Conservation (phyloP, 2,113 vertebrate species). For the Ceratotherium simum region DNA sequence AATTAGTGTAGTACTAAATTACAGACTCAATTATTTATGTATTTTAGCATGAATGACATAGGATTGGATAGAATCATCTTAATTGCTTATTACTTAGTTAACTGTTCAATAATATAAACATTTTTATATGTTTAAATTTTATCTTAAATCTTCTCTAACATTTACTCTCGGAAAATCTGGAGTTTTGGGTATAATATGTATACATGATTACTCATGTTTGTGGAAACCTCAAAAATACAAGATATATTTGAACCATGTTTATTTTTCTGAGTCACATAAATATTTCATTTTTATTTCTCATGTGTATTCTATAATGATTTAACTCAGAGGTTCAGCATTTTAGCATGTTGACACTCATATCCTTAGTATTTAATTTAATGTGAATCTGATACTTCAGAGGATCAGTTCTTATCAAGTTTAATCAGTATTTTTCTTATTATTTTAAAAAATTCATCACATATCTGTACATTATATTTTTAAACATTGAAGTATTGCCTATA, state of each 20-base stretch:
- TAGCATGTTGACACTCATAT: neutral
- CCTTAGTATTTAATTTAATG: neutral
- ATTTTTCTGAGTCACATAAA: neutral
- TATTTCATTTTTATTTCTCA: conserved; percentile 10
- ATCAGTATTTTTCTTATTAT: neutral
- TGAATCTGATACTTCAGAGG: neutral
- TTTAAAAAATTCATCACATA: neutral
- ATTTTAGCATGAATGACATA: neutral
- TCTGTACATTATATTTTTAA: neutral
- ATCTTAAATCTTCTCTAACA: neutral
- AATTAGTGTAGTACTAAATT: neutral
- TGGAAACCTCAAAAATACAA: neutral
- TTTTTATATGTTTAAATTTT: neutral
- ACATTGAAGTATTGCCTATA: neutral
- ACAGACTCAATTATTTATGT: neutral
- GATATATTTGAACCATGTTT: neutral
- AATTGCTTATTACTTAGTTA: neutral
- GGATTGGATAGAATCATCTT: neutral
- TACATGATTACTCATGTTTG: neutral
- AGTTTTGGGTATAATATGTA: neutral
- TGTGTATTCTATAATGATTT: neutral
- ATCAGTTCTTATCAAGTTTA: neutral
- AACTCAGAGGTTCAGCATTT: neutral
- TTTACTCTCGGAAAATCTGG: neutral
- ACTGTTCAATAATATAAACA: neutral